Evolutionary conservation across 2,888 invertebrate genomes (phyloP).

Genomic region (Melanostoma mellinum): DNA sequence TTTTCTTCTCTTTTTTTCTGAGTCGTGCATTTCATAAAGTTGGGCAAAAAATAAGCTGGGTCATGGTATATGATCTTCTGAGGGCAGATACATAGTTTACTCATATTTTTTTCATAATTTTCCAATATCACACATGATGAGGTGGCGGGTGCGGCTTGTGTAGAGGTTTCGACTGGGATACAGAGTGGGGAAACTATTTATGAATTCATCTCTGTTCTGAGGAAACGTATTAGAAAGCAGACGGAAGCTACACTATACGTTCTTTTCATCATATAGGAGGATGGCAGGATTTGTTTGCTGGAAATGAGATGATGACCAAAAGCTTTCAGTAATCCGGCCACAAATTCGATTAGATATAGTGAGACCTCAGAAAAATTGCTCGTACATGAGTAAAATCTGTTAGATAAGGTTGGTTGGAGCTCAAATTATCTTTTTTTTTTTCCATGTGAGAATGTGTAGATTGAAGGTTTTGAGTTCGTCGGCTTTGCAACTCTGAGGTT

Average conservation of each 20-base stretch:
- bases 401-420: too few relatives aligned
- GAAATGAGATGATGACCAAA: slow-evolving; percentile 63
- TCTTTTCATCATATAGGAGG: not conserved
- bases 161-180: not conserved
- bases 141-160: not conserved
- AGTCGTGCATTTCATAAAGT: slow-evolving; percentile 42
- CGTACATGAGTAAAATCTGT: slow-evolving; percentile 5
- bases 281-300: slow-evolving; percentile 37
- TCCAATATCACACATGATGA: slow-evolving; percentile 26
- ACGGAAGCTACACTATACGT: slow-evolving; percentile 11
- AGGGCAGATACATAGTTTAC: not conserved
- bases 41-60: slow-evolving; percentile 30
- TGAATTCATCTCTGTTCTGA: slow-evolving; percentile 55
- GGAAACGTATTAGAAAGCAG: slow-evolving; percentile 15
- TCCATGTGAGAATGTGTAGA: too few relatives aligned
- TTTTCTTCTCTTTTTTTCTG: not conserved
- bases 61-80: slow-evolving; percentile 53
- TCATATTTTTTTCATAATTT: slow-evolving; percentile 31
- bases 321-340: slow-evolving; percentile 33
- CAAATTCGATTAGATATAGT: slow-evolving; percentile 22
- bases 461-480: too few relatives aligned
- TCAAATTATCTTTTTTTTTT: too few relatives aligned
- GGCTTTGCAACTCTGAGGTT: too few relatives aligned
- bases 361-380: not conserved
- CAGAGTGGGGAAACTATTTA: slow-evolving; percentile 18